Conservation (phyloP, 2,888 invertebrate genomes). For the Athetis lepigone region DNA sequence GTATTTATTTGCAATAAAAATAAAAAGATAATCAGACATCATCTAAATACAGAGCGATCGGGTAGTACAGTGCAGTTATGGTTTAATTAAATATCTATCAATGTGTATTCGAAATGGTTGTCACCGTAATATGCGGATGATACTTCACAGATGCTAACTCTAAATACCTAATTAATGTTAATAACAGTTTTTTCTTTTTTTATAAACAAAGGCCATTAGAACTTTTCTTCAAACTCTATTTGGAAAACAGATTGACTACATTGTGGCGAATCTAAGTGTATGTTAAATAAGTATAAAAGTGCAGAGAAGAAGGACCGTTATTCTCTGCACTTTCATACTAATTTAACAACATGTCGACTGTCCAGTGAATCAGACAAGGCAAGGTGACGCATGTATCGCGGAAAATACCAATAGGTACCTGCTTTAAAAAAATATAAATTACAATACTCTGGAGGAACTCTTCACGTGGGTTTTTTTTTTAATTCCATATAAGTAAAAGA, state of each 20-base stretch:
- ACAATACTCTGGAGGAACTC: neutral
- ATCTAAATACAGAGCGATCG: neutral
- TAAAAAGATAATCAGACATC: neutral
- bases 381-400: conserved; percentile 41
- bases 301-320: neutral
- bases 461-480: neutral
- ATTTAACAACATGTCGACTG: conserved; percentile 20
- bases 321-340: conserved; percentile 6
- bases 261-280: no score
- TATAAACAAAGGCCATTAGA: no score
- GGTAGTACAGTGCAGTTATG: neutral
- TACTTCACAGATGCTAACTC: no score
- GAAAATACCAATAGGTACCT: conserved; percentile 23
- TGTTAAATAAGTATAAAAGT: no score
- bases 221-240: no score
- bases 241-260: no score
- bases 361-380: conserved; percentile 43
- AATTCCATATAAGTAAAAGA: neutral
- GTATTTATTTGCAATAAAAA: neutral
- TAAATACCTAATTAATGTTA: no score
- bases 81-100: neutral
- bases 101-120: neutral
- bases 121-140: neutral
- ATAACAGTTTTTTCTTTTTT: no score
- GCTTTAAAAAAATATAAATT: conserved; percentile 13